Evolutionary conservation across 2,797 vertebrate genomes (phyloP).

Genomic region (Siniperca obscura): DNA sequence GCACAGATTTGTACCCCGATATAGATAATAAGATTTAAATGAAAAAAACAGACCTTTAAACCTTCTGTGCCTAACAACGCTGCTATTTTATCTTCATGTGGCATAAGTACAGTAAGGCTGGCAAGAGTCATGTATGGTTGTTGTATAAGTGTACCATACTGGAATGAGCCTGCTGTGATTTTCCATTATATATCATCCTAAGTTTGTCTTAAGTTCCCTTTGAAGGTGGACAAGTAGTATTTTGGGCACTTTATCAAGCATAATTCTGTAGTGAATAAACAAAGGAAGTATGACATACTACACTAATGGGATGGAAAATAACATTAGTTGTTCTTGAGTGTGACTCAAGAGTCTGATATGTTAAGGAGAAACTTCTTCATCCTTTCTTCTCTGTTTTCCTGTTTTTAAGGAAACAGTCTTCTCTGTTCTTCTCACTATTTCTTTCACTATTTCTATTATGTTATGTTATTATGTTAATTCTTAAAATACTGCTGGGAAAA

Average conservation of each 20-base stretch:
- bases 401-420: not conserved
- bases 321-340: conserved; percentile 41
- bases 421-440: conserved; percentile 25
- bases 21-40: not conserved
- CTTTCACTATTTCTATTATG: conserved; percentile 11
- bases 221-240: conserved; percentile 32
- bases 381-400: conserved; percentile 6
- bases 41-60: not conserved
- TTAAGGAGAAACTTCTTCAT: conserved; percentile 3
- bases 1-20: not conserved
- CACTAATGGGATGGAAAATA: conserved; percentile 58
- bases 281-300: conserved; percentile 43
- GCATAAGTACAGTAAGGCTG: not conserved
- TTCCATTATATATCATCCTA: conserved; percentile 56
- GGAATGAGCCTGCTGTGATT: conserved; percentile 34
- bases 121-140: conserved; percentile 6
- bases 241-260: conserved; percentile 30
- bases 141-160: conserved; percentile 12
- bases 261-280: conserved; percentile 46
- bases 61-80: not conserved
- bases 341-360: conserved; percentile 31
- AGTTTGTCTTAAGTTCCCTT: conserved; percentile 34
- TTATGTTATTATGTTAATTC: conserved; percentile 4
- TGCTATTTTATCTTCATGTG: conserved; percentile 2
- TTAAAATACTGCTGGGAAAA: conserved; percentile 32